These are phyloP conservation scores for Pygmarrhopalites habei DNA, from an alignment of 1,140 invertebrate genomes.

Conservation along the genomic window DNA sequence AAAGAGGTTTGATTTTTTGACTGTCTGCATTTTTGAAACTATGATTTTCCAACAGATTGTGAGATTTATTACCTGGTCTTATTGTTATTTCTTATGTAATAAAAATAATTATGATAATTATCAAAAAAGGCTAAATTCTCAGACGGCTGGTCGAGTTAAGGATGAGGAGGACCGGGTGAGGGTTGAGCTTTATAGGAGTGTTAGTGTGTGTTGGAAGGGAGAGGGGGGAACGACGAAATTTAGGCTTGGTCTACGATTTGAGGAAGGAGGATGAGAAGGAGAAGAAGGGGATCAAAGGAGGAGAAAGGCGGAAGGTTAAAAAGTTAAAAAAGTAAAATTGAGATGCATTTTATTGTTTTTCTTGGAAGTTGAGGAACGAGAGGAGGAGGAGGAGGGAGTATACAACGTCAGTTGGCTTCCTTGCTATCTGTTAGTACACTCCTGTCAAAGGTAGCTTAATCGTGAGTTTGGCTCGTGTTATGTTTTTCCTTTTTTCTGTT, in stretches of 20 bases:
- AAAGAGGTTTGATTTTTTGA: too few species aligned
- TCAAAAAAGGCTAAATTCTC: background rate
- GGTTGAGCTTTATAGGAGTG: too few species aligned
- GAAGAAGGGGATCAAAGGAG: too few species aligned
- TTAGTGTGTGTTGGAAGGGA: too few species aligned
- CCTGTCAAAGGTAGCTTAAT: background rate
- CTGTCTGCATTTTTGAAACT: too few species aligned
- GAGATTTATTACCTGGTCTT: slow-evolving; percentile 1
- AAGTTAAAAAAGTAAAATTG: background rate
- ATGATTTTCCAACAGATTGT: too few species aligned
- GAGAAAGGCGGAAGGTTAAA: background rate
- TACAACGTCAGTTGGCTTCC: background rate
- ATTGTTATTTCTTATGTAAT: too few species aligned
- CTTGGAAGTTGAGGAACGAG: background rate
- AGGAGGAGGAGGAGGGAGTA: background rate
- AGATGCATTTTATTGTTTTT: slow-evolving; percentile 7
- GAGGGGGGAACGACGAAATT: too few species aligned
- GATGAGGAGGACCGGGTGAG: too few species aligned
- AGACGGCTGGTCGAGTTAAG: background rate
- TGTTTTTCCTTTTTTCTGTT: background rate
- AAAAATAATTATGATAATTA: slow-evolving; percentile 8
- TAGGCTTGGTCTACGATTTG: too few species aligned
- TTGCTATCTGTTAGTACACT: too few species aligned
- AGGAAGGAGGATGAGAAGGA: too few species aligned
- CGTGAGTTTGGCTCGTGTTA: slow-evolving; percentile 1